These are phyloP conservation scores for Pelvicachromis taeniatus DNA, from an alignment of 2,113 vertebrate species.

Conservation along the genomic window DNA sequence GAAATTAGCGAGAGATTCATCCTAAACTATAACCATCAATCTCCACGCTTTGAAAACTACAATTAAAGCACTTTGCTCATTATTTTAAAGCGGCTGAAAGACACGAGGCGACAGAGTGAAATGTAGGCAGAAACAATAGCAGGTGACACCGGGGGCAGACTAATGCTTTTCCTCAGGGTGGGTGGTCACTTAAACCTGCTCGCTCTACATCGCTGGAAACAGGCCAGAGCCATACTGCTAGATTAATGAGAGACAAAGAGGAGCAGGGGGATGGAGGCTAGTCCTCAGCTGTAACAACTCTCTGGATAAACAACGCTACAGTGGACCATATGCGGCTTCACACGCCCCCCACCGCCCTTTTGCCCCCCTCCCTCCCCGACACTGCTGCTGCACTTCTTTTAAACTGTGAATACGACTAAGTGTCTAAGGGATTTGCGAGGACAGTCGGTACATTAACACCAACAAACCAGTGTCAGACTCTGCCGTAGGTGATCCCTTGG, in stretches of 20 bases:
- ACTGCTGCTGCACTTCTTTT: constrained; percentile 33
- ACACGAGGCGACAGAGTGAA: constrained; percentile 16
- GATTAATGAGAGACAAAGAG: constrained; percentile 62
- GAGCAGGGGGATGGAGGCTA: constrained; percentile 36
- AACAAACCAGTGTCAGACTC: background rate
- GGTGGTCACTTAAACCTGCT: constrained; percentile 63
- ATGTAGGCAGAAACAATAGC: constrained; percentile 49
- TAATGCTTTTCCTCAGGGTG: constrained; percentile 48
- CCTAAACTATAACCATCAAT: constrained; percentile 24
- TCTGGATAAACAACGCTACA: constrained; percentile 50
- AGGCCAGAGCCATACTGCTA: constrained; percentile 47
- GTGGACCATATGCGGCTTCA: constrained; percentile 52
- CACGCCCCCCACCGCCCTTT: background rate
- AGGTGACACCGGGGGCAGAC: constrained; percentile 47
- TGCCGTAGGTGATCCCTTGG: constrained; percentile 31
- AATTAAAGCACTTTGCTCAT: constrained; percentile 44
- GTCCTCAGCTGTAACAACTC: constrained; percentile 67
- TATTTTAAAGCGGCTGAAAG: constrained; percentile 45
- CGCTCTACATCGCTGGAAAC: constrained; percentile 41
- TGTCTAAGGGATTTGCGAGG: constrained; percentile 23
- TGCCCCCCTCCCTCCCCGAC: background rate
- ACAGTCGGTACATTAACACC: constrained; percentile 53
- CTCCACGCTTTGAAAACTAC: constrained; percentile 23
- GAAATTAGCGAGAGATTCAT: constrained; percentile 7
- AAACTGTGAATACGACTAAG: constrained; percentile 47